Evolutionary conservation across 1,140 invertebrate genomes (phyloP), one percentile per base, ranked within the genome.

Genomic region (Gyrodactylus bullatarudis): DNA sequence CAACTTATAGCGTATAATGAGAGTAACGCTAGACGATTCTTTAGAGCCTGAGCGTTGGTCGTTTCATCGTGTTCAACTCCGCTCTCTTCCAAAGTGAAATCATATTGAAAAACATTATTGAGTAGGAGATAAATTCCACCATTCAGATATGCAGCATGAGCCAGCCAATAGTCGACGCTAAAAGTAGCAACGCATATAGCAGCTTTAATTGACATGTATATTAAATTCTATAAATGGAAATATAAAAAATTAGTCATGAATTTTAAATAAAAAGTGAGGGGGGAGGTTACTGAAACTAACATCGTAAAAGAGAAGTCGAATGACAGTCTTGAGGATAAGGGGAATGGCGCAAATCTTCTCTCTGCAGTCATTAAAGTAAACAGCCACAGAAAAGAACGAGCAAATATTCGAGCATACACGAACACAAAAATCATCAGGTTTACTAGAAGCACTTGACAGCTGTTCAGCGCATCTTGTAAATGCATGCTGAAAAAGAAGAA

Each of bases 11-110:
- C 91, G 78, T 82, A 84, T 0, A 93, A 84, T 24, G 87, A 86
- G 75, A 87, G 83, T 79, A 90, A 88, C 0, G 94, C 92, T 75
- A 98, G 83, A 76, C 87, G 86, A 81, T 98, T 99, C 8, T 87
- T 85, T 16, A 91, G 84, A 82, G 94, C 89, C 84, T 94, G 87
- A 79, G 87, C 84, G 80, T 94, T 96, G 1, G 86, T 85, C 26
- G 88, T 86, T 78, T 88, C 86, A 76, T 84, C 86, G 74, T 86
- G 83, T 78, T 91, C 87, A 20, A 96, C 88, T 0, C 92, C 93
- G 74, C 91, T 89, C 82, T 98, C 94, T 74, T 95, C 89, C 74
- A 98, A 82, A 0, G 95, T 99, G 79, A 88, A 98, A 82, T 99
- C 95, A 79, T 96, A 99, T 69, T 87, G 86, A 79, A 98, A 94